phyloP scores from a whole-genome alignment of 2,888 invertebrate genomes.

The Osmoderma eremita region DNA sequence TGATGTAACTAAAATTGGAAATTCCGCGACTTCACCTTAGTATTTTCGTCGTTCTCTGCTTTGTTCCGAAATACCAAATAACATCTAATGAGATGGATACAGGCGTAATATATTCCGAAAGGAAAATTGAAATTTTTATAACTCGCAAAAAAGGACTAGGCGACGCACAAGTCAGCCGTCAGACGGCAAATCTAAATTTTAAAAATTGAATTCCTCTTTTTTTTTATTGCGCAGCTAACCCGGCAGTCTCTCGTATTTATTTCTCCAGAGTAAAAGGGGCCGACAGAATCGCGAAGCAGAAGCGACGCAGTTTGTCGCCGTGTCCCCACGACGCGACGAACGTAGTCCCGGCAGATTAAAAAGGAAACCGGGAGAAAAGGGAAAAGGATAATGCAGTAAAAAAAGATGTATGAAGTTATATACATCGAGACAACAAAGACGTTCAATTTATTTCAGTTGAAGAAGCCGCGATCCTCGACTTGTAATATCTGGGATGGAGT shows the following conservation, averaged over 20 bases:
- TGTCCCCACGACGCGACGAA: neutral
- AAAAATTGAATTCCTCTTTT: slow-evolving; percentile 14
- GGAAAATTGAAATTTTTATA: slow-evolving; percentile 16
- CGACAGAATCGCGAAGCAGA: neutral
- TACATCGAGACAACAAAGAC: too few species aligned
- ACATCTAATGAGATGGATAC: neutral
- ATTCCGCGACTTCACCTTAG: too few species aligned
- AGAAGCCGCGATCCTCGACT: too few species aligned
- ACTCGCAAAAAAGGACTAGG: neutral
- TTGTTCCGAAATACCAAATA: neutral
- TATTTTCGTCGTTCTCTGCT: too few species aligned
- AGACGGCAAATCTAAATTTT: slow-evolving; percentile 17
- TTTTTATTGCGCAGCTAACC: slow-evolving; percentile 7
- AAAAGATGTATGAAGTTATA: slow-evolving; percentile 1
- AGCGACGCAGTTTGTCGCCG: neutral
- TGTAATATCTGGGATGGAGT: too few species aligned
- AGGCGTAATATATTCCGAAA: slow-evolving; percentile 2
- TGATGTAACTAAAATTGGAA: too few species aligned
- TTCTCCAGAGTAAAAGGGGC: neutral
- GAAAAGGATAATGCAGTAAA: slow-evolving; percentile 5
- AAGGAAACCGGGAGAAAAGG: neutral
- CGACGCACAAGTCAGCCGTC: slow-evolving; percentile 9
- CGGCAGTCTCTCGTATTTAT: neutral
- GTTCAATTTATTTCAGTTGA: too few species aligned
- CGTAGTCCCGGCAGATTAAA: neutral